These are phyloP conservation scores for Callyntrura sp. DNA, from an alignment of 2,888 invertebrate genomes.

Conservation along the genomic window DNA sequence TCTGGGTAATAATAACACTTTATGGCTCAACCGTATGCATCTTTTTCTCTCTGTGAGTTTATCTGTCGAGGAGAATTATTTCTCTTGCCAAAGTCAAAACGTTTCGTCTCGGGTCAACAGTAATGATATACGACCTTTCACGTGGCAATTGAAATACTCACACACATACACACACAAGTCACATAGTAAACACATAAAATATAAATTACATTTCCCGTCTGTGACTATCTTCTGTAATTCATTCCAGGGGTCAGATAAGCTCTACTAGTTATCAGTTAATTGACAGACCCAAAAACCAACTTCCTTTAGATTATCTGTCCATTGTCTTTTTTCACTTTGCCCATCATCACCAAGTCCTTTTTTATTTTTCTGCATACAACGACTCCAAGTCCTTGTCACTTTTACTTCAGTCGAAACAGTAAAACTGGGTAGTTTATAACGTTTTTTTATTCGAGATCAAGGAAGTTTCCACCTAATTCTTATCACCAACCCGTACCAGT, in stretches of 20 bases:
- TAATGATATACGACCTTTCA: slow-evolving; percentile 67
- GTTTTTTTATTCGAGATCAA: slow-evolving; percentile 1
- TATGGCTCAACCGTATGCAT: slow-evolving; percentile 62
- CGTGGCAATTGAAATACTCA: background rate
- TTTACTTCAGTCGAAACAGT: background rate
- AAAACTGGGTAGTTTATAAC: background rate
- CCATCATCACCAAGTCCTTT: slow-evolving; percentile 46
- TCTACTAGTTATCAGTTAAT: slow-evolving; percentile 72
- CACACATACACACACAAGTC: too few relatives aligned
- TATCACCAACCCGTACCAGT: slow-evolving; percentile 49
- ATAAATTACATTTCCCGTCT: background rate
- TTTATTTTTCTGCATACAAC: slow-evolving; percentile 1
- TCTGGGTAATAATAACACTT: background rate
- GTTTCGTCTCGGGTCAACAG: slow-evolving; percentile 69
- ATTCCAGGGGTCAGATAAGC: slow-evolving; percentile 52
- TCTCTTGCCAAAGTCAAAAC: slow-evolving; percentile 14
- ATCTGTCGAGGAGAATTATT: slow-evolving; percentile 32
- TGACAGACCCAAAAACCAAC: slow-evolving; percentile 45
- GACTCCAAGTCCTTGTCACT: slow-evolving; percentile 42
- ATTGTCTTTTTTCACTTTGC: slow-evolving; percentile 63
- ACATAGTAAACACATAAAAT: slow-evolving; percentile 12
- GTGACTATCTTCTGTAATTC: slow-evolving; percentile 38
- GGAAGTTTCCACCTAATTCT: slow-evolving; percentile 52
- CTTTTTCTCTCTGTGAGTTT: slow-evolving; percentile 23
- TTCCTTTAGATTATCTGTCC: slow-evolving; percentile 47